phyloP scores from a whole-genome alignment of 2,797 vertebrate genomes.

The Hephaestus fuliginosus region DNA sequence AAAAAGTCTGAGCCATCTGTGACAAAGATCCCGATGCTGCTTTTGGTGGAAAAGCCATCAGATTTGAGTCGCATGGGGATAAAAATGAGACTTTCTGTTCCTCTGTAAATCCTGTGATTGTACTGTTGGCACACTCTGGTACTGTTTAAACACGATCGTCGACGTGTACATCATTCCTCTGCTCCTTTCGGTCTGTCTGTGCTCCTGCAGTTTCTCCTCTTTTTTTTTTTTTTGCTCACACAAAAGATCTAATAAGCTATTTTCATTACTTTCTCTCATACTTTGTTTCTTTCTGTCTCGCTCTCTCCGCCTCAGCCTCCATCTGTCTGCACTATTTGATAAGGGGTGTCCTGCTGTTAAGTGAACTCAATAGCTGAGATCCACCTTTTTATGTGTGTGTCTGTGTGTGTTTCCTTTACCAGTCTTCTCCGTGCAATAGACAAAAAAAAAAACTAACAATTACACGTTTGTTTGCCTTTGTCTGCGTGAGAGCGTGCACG shows the following conservation, averaged over 20 bases:
- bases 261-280: slow-evolving; percentile 39
- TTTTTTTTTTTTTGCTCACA: slow-evolving; percentile 22
- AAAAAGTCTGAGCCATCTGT: slow-evolving; percentile 50
- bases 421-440: slow-evolving; percentile 7
- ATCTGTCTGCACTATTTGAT: slow-evolving; percentile 59
- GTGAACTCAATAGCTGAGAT: slow-evolving; percentile 42
- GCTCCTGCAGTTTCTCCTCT: slow-evolving; percentile 15
- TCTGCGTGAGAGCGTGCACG: neutral
- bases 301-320: slow-evolving; percentile 12
- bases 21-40: slow-evolving; percentile 52
- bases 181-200: slow-evolving; percentile 15
- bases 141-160: slow-evolving; percentile 61
- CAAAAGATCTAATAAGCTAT: slow-evolving; percentile 49
- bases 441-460: neutral
- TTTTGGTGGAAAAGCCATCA: slow-evolving; percentile 64
- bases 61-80: slow-evolving; percentile 47
- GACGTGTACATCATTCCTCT: slow-evolving; percentile 20
- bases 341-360: slow-evolving; percentile 54
- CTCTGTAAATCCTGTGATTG: slow-evolving; percentile 63
- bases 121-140: slow-evolving; percentile 54
- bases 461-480: neutral
- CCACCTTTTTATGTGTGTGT: slow-evolving; percentile 12
- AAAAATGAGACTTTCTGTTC: slow-evolving; percentile 65
- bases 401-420: neutral
- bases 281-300: slow-evolving; percentile 26